Evolutionary conservation across 2,113 vertebrate species (phyloP), one percentile per base, ranked within the genome.

Genomic region (Osmerus mordax): DNA sequence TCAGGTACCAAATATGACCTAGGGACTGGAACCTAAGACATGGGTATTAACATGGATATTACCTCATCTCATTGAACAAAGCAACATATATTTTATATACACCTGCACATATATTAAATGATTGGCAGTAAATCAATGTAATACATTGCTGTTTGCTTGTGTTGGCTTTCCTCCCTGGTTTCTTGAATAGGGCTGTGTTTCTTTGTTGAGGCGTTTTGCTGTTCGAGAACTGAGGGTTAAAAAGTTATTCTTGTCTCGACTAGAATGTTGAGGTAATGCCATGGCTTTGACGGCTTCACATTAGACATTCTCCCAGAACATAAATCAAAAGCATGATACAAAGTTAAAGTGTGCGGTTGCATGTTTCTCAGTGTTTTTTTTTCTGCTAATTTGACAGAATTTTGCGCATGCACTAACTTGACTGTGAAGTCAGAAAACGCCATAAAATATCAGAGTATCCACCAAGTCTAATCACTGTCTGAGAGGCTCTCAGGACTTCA

Each of bases 51-150:
- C 54, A 80, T 77, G 64, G 60, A 41, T 74, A 84, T 91, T 78
- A 89, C 88, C 73, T 90, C 87, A 89, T 86, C 79, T 85, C 67
- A 85, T 84, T 83, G 87, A 88, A 69, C 77, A 81, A 67, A 77
- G 76, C 70, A 74, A 75, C 80, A 73, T 79, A 69, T 60, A 36
- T 81, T 83, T 85, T 83, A 72, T 83, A 82, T 89, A 82, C 90
- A 90, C 88, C 86, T 90, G 89, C 79, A 80, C 82, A 83, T 85
- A 84, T 90, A 89, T 84, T 73, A 88, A 85, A 88, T 82, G 85
- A 90, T 82, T 88, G 87, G 87, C 89, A 88, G 78, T 85, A 80
- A 90, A 87, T 88, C 88, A 83, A 12, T 84, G 85, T 83, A 86
- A 78, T 83, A 87, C 81, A 84, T 85, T 88, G 78, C 18, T 83